A percentile compares a stretch with the other conserved stretches of the same genome.
Conservation (phyloP, 1,140 invertebrate species). For the Mycetomoellerius zeteki region DNA sequence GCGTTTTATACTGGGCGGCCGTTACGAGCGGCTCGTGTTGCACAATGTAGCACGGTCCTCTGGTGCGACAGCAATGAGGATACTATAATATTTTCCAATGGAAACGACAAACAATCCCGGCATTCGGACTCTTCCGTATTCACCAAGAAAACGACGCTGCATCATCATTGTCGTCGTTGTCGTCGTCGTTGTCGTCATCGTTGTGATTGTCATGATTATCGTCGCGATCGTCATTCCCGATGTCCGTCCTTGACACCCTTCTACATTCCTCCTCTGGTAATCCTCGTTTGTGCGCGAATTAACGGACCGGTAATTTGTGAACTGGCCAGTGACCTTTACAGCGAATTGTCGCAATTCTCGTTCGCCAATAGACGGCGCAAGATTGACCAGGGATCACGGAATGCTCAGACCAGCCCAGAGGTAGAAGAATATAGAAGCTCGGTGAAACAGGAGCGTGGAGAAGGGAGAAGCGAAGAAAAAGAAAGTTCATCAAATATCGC, state of each 20-base stretch:
- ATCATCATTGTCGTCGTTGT: not conserved
- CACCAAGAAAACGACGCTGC: not conserved
- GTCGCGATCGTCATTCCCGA: slow-evolving; percentile 31
- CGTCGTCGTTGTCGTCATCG: not conserved
- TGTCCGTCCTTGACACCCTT: slow-evolving; percentile 84
- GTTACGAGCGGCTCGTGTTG: slow-evolving; percentile 63
- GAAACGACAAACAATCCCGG: slow-evolving; percentile 57
- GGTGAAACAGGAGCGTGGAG: not conserved
- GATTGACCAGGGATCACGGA: not conserved
- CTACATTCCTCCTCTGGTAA: slow-evolving; percentile 39
- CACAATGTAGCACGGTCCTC: slow-evolving; percentile 58
- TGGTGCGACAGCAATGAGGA: slow-evolving; percentile 22
- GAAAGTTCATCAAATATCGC: slow-evolving; percentile 68
- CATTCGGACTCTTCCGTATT: not conserved
- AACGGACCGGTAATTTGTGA: slow-evolving; percentile 62
- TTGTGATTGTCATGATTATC: slow-evolving; percentile 6
- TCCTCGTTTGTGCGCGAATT: slow-evolving; percentile 59
- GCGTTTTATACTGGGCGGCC: slow-evolving; percentile 45
- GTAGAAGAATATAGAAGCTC: not conserved
- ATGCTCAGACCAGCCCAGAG: not conserved
- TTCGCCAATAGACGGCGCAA: slow-evolving; percentile 11
- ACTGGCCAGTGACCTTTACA: slow-evolving; percentile 68
- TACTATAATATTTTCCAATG: slow-evolving; percentile 75
- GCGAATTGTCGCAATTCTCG: slow-evolving; percentile 43
- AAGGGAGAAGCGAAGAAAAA: slow-evolving; percentile 31